Evolutionary conservation across 2,797 vertebrate genomes (phyloP), one percentile per base, ranked within the genome.

Genomic region (Harpagifer antarcticus): DNA sequence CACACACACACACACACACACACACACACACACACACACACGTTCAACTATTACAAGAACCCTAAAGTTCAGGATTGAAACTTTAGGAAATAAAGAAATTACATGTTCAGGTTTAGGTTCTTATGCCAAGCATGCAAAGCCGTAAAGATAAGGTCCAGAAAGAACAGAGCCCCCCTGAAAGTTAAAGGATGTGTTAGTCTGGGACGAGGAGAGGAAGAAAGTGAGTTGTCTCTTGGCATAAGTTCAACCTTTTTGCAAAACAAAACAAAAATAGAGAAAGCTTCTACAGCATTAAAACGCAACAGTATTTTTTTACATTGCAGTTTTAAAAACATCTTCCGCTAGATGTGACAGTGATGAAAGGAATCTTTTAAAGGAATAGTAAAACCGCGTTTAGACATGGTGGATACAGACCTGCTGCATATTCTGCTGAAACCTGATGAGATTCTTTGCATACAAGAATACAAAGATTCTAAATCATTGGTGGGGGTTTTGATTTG

Each of bases 121-220:
- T 31, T 72, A 91, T 87, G 92, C 91, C 88, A 93, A 95, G 92
- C 91, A 92, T 92, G 84, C 81, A 85, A 33, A 78, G 76, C 55
- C 42, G 19, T 12, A 23, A 33, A 75, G 55, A 78, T 19, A 56
- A 37, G 16, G 50, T 58, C 58, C 33, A 57, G 48, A 64, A 44
- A 69, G 27, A 45, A 55, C 23, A 44, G 57, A 40, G 45, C 70
- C 60, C 45, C 68, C 67, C 69, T 83, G 74, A 66, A 82, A 83
- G 1, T 52, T 16, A 81, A 53, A 60, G 14, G 13, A 60, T 13
- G 37, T 54, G 63, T 85, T 72, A 14, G 48, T 37, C 12, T 67
- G 50, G 71, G n/a, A 64, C 2, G 20, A 37, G 33, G 33, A 31
- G 6, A 73, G 45, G 42, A 31, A 31, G 56, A 17, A 59, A 48